phyloP scores from a whole-genome alignment of 2,797 vertebrate genomes.

The Melopsittacus undulatus region DNA sequence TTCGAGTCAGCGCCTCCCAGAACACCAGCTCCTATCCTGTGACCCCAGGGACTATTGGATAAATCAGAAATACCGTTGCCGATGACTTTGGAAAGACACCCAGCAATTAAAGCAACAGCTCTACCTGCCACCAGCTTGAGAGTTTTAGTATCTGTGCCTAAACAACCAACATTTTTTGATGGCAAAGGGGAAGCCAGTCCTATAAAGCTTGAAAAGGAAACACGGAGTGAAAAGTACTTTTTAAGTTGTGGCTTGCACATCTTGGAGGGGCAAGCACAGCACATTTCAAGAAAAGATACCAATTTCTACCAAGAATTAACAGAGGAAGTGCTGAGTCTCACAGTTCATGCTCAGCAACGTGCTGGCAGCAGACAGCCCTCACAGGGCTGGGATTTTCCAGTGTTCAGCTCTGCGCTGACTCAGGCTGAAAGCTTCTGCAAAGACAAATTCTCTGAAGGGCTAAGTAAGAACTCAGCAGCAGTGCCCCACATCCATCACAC shows the following conservation, averaged over 20 bases:
- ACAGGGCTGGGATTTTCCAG: conserved; percentile 11
- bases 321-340: not conserved
- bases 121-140: not conserved
- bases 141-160: not conserved
- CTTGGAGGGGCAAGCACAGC: not conserved
- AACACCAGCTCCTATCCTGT: not conserved
- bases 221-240: not conserved
- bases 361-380: not conserved
- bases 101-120: not conserved
- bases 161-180: not conserved
- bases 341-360: not conserved
- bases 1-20: not conserved
- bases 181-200: not conserved
- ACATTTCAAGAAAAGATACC: conserved; percentile 54
- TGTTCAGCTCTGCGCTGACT: not conserved
- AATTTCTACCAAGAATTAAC: not conserved
- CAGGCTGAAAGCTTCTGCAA: not conserved
- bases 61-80: not conserved
- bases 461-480: not conserved
- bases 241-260: fast-evolving
- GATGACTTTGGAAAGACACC: not conserved
- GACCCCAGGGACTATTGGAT: not conserved
- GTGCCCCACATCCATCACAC: fast-evolving
- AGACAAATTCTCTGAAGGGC: not conserved
- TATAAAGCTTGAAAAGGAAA: not conserved